A percentile compares a stretch with the other conserved stretches of the same genome.
These are phyloP conservation scores for Drosophila simulans DNA, from an alignment of 1,140 invertebrate species.

Conservation along the genomic window DNA sequence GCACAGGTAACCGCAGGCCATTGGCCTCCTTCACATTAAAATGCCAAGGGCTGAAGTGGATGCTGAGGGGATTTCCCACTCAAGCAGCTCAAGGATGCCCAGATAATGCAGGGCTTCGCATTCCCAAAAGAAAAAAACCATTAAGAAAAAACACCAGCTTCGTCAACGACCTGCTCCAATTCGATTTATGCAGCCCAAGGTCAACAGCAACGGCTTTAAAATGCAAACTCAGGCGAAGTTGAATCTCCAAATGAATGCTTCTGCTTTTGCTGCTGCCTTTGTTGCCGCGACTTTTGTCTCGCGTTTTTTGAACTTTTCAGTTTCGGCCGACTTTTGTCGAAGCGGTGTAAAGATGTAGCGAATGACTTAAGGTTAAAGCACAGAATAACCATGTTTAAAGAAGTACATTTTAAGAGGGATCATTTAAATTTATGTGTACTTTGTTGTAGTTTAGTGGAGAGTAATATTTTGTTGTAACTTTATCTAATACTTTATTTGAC, in stretches of 20 bases:
- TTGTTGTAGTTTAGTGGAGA: too few species aligned
- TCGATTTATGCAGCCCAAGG: conserved; percentile 78
- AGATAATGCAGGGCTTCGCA: conserved; percentile 54
- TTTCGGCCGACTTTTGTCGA: not conserved
- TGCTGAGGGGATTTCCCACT: conserved; percentile 26
- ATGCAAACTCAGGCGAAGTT: conserved; percentile 68
- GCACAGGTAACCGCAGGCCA: conserved; percentile 33
- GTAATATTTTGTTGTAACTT: too few species aligned
- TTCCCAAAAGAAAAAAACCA: conserved; percentile 23
- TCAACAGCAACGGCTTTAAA: conserved; percentile 71
- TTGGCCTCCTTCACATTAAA: conserved; percentile 29
- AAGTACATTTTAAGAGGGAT: not conserved
- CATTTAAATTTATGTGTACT: too few species aligned
- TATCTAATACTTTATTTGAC: too few species aligned
- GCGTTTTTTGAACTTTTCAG: not conserved
- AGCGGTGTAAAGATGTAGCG: conserved; percentile 4
- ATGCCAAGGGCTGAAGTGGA: conserved; percentile 21
- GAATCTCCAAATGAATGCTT: conserved; percentile 26
- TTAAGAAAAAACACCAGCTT: conserved; percentile 22
- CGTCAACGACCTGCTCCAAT: conserved; percentile 80
- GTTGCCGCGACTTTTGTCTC: conserved; percentile 14
- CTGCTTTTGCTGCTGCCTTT: conserved; percentile 17
- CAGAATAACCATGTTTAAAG: not conserved
- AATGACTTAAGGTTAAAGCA: not conserved
- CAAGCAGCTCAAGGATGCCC: conserved; percentile 59